Evolutionary conservation across 2,888 invertebrate species (phyloP).

Genomic region (Microctonus aethiopoides): DNA sequence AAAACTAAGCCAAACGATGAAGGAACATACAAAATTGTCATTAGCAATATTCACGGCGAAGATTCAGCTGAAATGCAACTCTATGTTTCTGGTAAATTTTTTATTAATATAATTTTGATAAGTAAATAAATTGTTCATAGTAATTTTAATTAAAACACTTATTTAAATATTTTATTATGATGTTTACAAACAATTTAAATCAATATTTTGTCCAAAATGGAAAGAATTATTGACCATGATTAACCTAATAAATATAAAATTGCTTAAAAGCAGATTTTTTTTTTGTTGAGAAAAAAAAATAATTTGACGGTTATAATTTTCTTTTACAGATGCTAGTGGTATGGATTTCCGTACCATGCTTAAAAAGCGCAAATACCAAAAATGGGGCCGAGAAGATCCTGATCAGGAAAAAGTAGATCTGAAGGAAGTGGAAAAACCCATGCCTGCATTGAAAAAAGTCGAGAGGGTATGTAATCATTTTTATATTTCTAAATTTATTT

Average conservation of each 20-base stretch:
- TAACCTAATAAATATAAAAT: too few species aligned
- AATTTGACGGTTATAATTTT: too few species aligned
- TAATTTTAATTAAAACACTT: too few species aligned
- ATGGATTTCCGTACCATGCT: slow-evolving; percentile 99
- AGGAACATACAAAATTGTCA: slow-evolving; percentile 92
- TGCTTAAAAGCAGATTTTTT: too few species aligned
- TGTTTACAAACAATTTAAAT: too few species aligned
- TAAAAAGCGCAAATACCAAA: slow-evolving; percentile 94
- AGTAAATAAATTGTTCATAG: too few species aligned
- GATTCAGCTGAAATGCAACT: slow-evolving; percentile 96
- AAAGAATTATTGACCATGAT: too few species aligned
- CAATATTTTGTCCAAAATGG: too few species aligned
- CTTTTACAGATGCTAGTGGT: slow-evolving; percentile 85
- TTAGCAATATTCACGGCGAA: slow-evolving; percentile 94
- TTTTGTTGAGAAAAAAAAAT: too few species aligned
- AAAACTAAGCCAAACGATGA: slow-evolving; percentile 98
- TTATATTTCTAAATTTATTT: not conserved
- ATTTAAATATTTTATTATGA: too few species aligned
- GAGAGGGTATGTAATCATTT: slow-evolving; percentile 82
- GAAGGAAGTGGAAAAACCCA: slow-evolving; percentile 89
- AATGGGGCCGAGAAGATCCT: slow-evolving; percentile 91
- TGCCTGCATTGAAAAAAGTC: slow-evolving; percentile 89
- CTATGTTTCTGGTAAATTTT: slow-evolving; percentile 87
- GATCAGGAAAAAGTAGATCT: slow-evolving; percentile 95
- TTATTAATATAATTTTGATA: not conserved